Conservation (phyloP, 2,113 vertebrate genomes). For the Saguinus imperator region DNA sequence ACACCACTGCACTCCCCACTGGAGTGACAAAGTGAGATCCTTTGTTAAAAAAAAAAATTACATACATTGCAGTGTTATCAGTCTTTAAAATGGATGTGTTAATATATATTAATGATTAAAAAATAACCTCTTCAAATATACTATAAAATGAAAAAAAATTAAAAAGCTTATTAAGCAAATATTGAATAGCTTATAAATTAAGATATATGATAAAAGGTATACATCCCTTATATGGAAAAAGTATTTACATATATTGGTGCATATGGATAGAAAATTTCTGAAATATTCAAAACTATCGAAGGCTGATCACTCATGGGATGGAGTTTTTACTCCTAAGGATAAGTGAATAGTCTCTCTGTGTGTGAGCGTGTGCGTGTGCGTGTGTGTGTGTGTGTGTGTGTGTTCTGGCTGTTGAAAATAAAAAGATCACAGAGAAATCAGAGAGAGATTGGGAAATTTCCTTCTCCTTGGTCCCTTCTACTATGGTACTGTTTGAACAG, state of each 20-base stretch:
- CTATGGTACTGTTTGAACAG: background rate
- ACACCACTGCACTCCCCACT: too few relatives aligned
- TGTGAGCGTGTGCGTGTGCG: background rate
- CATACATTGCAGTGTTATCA: background rate
- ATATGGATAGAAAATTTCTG: background rate
- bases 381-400: background rate
- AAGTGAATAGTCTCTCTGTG: background rate
- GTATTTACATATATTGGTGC: background rate
- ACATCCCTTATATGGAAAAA: background rate
- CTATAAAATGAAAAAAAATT: background rate
- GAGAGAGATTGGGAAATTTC: background rate
- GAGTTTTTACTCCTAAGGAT: background rate
- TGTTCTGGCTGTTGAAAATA: background rate
- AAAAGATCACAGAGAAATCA: background rate
- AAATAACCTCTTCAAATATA: background rate
- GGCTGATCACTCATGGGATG: background rate
- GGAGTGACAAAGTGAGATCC: too few relatives aligned
- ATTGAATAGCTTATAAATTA: background rate
- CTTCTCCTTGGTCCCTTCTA: background rate
- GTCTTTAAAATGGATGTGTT: background rate
- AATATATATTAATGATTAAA: background rate
- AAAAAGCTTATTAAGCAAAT: background rate
- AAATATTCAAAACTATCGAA: background rate
- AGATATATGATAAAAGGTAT: background rate
- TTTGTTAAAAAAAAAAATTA: background rate